These are phyloP conservation scores for Marisa cornuarietis DNA, from an alignment of 1,140 invertebrate genomes.

Conservation along the genomic window DNA sequence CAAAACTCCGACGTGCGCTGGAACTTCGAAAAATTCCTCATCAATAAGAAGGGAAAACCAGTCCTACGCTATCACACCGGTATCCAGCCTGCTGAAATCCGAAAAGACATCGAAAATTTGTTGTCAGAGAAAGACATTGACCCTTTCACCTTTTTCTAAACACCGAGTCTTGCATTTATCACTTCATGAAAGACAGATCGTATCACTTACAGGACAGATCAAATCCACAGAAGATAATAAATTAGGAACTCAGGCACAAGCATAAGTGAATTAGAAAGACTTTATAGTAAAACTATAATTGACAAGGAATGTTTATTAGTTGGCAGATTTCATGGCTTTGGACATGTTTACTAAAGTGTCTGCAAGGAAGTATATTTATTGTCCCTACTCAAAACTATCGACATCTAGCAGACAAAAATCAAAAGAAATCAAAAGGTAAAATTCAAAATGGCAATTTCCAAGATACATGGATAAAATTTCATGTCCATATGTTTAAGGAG, in stretches of 20 bases:
- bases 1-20: conserved; percentile 68
- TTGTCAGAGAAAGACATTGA: conserved; percentile 10
- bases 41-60: conserved; percentile 63
- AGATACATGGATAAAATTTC: neutral
- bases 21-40: conserved; percentile 74
- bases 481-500: too few species aligned
- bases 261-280: neutral
- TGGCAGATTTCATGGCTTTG: neutral
- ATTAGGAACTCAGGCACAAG: neutral
- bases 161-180: conserved; percentile 14
- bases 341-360: neutral
- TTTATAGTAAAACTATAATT: neutral
- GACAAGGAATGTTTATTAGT: too few species aligned
- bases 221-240: neutral
- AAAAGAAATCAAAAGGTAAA: neutral
- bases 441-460: neutral
- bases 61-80: conserved; percentile 24
- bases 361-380: neutral
- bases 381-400: neutral
- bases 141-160: conserved; percentile 18
- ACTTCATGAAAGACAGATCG: neutral
- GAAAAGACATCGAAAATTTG: conserved; percentile 20
- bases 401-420: neutral
- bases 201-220: neutral
- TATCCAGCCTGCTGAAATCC: conserved; percentile 12